Evolutionary conservation across 2,113 vertebrate species (phyloP), one percentile per base, ranked within the genome.

Genomic region (Halichoeres trimaculatus): DNA sequence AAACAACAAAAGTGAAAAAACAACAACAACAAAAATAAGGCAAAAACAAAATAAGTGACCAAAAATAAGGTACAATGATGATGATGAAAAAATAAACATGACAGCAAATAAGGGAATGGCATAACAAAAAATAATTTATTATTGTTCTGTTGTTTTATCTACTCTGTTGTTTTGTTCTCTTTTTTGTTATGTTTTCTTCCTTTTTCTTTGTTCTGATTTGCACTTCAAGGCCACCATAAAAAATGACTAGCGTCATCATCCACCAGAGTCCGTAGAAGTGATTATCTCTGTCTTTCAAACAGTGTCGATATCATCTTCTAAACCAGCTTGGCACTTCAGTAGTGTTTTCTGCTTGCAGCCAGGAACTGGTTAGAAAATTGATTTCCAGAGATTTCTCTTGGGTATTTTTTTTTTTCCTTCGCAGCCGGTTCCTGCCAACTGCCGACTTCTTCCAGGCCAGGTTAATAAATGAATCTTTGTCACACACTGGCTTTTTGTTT

Each of bases 381-480:
- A 69, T 78, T 75, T 69, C 52, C 53, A 65, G 13, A 74, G 40
- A 53, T 62, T 80, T 30, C 70, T 65, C 45, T 2, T 38, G 47
- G 62, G 70, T 63, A 20, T 61, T 20, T 2, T 34, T 30, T 34
- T 65, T 54, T 10, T 35, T 20, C 51, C 12, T 20, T 38, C 59
- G 14, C 43, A 61, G 24, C 24, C 60, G 38, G 41, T 47, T 74
- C 11, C 48, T 71, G 63, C 30, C 23, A 65, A 66, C 70, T 59
- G 36, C 43, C 34, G 19, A 58, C 62, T 52, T 64, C 65, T 63
- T 70, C 34, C 17, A 38, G 23, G 54, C 35, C 55, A 26, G 47
- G 24, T 47, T 70, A 66, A 77, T 78, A 52, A 76, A 54, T 73
- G 10, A 24, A 62, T 75, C 59, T 66, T 43, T 76, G 59, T 79